Base-by-base conservation (phyloP, 1,140 invertebrate species). In the Diorhabda elongata region DNA sequence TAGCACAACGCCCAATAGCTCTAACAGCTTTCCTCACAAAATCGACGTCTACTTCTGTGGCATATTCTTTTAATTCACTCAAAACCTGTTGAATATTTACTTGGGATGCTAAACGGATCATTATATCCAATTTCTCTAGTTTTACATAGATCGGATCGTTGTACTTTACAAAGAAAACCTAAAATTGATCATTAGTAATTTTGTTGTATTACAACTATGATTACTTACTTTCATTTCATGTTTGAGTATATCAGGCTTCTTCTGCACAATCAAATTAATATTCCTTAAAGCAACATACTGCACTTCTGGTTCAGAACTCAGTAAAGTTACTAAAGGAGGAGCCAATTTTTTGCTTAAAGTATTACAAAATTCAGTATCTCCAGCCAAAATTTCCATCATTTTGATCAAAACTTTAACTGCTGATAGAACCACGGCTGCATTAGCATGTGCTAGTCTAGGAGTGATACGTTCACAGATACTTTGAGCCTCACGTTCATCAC, bases 141-240 rank as follows among this genome's bases (percentile, higher is more conserved):
- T 99, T 99, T 3, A 99, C 98, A 82, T 99, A 99, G 80, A 99
- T 99, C 5, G 98, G 98, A 85, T 99, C 98, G 81, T 99, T 99
- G 83, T 99, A 99, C 78, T 99, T 99, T 9, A 99, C 98, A 81
- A 99, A 99, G 84, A 99, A 99, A 44, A 96, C 93, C 84, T 85
- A 69, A 3, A 74, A 71, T 73, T 56, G 61, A 69, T 58, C 2
- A 42, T 60, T 60, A 11, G 6, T 60, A 60, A 11, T 11, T 60
- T 2, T 26, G 11, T 0, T 6, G n/a, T 59, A 11, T n/a, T 60
- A 3, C 26, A 3, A 59, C 7, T 42, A 9, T 11, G 43, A 2
- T 56, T 26, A 26, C 42, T 61, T 68, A 91, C 98, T 86, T 99
- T 99, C 97, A 99, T 99, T 83, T 99, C 98, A 78, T 99, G 97